Evolutionary conservation across 92 coral and sea anemone species (phyloP), one percentile per base, ranked within the genome.

Genomic region (Montipora capitata): DNA sequence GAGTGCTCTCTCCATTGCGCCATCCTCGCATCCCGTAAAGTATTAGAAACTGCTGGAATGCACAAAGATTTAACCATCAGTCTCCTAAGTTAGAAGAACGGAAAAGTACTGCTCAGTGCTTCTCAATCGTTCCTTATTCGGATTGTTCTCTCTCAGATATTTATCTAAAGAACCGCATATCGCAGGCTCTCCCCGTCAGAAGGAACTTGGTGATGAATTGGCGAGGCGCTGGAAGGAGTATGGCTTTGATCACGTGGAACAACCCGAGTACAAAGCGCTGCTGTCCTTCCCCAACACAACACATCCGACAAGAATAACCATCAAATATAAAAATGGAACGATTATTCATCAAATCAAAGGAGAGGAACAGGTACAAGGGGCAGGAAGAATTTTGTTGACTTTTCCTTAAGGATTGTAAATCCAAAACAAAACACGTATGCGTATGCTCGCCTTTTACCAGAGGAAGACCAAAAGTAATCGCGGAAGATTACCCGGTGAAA

Each of bases 191-290:
- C 48, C 79, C 5, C 77, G 96, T 38, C 93, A 94, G 44, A 89
- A 87, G 67, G 87, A 79, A 10, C 88, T 97, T 35, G 99, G 97
- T 3, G 87, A 92, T 2, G 96, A 94, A 52, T 85, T 97, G 40
- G 94, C 70, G 11, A 89, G 71, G 43, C 92, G 91, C 41, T 93
- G 96, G 98, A 76, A 76, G 59, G 57, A 45, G 3, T 90, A 95
- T 83, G 98, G 96, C 3, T 97, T 97, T 67, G 95, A 97, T 75
- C 77, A 92, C 85, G 98, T 97, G 63, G 99, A 97, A 68, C 91
- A 86, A 95, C 98, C 98, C 5, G 91, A 90, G 62, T 97, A 97
- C 87, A 70, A 90, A 58, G 98, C 93, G 48, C 76, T 95, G 67
- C 80, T 97, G 84, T 96, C 99, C 41, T 85, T 84, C 49, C 98